These are phyloP conservation scores for Pteruthius melanotis DNA, from an alignment of 2,113 vertebrate species.

Conservation along the genomic window DNA sequence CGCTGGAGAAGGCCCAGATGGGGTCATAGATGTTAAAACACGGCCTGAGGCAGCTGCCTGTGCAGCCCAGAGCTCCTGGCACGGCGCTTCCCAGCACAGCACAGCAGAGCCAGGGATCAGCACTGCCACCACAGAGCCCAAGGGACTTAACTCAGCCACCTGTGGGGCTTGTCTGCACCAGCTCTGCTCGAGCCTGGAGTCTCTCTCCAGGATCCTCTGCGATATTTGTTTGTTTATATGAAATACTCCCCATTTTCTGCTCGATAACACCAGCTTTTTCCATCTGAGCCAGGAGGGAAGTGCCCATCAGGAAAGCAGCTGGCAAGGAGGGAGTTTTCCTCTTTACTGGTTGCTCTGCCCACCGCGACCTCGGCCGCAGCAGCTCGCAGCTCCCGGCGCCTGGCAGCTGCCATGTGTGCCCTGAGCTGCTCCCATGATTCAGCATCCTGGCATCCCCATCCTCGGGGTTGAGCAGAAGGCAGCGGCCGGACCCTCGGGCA, in stretches of 20 bases:
- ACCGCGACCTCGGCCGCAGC: accelerated
- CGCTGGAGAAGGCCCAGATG: neutral
- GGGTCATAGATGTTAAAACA: neutral
- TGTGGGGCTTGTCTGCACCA: neutral
- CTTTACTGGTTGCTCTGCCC: neutral
- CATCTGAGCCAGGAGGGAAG: neutral
- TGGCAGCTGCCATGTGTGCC: neutral
- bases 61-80: neutral
- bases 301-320: neutral
- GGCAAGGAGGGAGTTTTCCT: neutral
- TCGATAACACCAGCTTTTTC: neutral
- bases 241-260: neutral
- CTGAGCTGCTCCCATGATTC: neutral
- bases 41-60: neutral
- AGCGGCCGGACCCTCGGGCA: neutral
- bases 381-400: neutral
- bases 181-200: neutral
- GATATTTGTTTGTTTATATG: neutral
- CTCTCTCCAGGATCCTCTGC: neutral
- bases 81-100: accelerated
- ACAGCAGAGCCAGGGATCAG: neutral
- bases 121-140: neutral
- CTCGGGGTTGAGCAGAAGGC: neutral
- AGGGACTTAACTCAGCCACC: neutral
- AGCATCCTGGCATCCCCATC: neutral